A percentile compares a stretch with the other conserved stretches of the same genome.
Evolutionary conservation across 2,888 invertebrate species (phyloP).

Genomic region (Agrypnus murinus): DNA sequence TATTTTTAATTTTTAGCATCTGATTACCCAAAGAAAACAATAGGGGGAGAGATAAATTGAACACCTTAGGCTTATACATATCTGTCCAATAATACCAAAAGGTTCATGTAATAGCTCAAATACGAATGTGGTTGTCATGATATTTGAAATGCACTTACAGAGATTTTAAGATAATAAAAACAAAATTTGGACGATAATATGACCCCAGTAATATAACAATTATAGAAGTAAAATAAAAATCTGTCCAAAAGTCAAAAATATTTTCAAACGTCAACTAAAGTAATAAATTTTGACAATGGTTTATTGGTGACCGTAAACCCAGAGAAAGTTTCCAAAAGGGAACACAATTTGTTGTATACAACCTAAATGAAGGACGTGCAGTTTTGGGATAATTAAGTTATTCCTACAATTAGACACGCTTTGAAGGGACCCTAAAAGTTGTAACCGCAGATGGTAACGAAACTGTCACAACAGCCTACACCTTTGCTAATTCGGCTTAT

Average conservation of each 20-base stretch:
- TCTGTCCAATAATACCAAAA: too few species aligned
- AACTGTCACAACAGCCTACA: conserved; percentile 13
- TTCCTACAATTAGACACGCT: conserved; percentile 20
- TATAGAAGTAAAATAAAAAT: conserved; percentile 8
- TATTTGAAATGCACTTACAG: too few species aligned
- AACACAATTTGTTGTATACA: background rate
- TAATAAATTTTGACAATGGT: conserved; percentile 16
- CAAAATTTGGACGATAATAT: too few species aligned
- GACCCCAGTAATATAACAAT: too few species aligned
- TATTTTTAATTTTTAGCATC: too few species aligned
- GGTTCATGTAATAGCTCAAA: too few species aligned
- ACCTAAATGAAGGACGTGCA: conserved; percentile 1
- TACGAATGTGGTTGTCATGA: too few species aligned
- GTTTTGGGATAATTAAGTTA: conserved; percentile 25
- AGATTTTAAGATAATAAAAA: too few species aligned
- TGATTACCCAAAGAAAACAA: too few species aligned
- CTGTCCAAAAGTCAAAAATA: background rate
- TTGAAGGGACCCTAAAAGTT: conserved; percentile 7
- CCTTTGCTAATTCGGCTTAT: too few species aligned
- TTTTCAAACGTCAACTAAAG: background rate
- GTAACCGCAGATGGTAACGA: conserved; percentile 18
- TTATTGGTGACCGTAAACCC: conserved; percentile 13
- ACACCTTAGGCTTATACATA: too few species aligned
- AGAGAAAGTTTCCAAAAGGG: conserved; percentile 20
- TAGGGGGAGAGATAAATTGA: too few species aligned